Base-by-base conservation (phyloP, 1,140 invertebrate species). In the Drosophila ficusphila region DNA sequence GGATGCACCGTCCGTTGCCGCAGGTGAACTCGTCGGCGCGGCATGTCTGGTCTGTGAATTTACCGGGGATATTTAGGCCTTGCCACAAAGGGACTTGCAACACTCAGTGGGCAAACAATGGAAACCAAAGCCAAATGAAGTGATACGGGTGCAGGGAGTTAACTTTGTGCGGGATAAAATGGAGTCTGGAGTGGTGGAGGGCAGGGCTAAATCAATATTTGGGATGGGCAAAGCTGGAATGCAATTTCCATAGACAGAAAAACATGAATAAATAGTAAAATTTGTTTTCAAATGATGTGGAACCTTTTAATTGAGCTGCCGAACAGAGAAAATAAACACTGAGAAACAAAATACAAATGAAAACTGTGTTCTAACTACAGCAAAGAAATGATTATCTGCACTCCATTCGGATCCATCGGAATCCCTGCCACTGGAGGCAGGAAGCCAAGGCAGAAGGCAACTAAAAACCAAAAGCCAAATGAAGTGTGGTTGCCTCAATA, bases 21-120 rank as follows among this genome's bases (percentile, higher is more conserved):
- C 97, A 98, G 2, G 96, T 97, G 89, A 97, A 98, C 90, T 98
- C 96, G 88, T 97, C 96, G 14, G 96, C 94, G 52, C 96, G 94
- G 90, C 96, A 97, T 1, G 96, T 97, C 79, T 96, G 95, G 93
- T 97, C 96, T 89, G 46, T 38, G 62, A 74, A 70, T 52, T 49
- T 29, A 39, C 52, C n/a, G 27, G 72, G 56, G 76, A 76, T 61
- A 39, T 41, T 67, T 29, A 56, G 34, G 53, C 21, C 27, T 9
- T 44, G 14, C 27, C 27, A 44, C 11, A 31, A 53, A 21, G 38
- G 19, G 34, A 67, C 44, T 51, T 68, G 46, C 57, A 49, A 48
- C 46, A 47, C 52, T 39, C 31, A 14, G 25, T 19, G 29, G 19
- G 9, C 7, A 27, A 51, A 47, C 41, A 39, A 47, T 47, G 21